Evolutionary conservation across 2,797 vertebrate genomes (phyloP), one percentile per base, ranked within the genome.

Genomic region (Benthosema pterotum): DNA sequence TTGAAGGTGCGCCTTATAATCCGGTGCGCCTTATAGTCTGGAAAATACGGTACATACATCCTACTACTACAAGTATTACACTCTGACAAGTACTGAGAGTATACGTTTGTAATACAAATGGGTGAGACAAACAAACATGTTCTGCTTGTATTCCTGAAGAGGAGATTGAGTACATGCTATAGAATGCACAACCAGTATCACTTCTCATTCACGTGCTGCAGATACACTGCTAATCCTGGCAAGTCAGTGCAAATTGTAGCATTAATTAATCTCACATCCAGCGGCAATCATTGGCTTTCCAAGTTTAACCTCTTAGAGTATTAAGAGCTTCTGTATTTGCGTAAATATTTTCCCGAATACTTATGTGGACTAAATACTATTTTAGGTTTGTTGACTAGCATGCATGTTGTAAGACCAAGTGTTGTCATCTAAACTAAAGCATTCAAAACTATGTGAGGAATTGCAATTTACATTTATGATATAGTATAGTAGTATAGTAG

Each of bases 241-340:
- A 17, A 42, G 45, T 42, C 42, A 32, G n/a, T 19, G 14, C 45
- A 65, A 45, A 60, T 22, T 43, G 61, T 52, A 18, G 57, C 7
- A 38, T 59, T 63, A n/a, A n/a, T n/a, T n/a, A 11, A 55, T 43
- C 57, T 59, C 19, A 64, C 57, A 55, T 49, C 5, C 3, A 55
- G 13, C 14, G 15, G 22, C 54, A 19, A n/a, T 55, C 32, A 51
- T 17, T n/a, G 42, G 15, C 22, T 46, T 32, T 25, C 13, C 50
- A 51, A 38, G 48, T 63, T 68, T 56, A 57, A n/a, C n/a, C 38
- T 53, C 12, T 62, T 14, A n/a, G n/a, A n/a, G n/a, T n/a, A 48
- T 55, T 52, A 55, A 45, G 38, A 63, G 42, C 58, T 57, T n/a
- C n/a, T n/a, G n/a, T n/a, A 46, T 71, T 61, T 47, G 61, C 42